Conservation (phyloP, 2,113 vertebrate species). For the Oxygymnocypris stewartii region DNA sequence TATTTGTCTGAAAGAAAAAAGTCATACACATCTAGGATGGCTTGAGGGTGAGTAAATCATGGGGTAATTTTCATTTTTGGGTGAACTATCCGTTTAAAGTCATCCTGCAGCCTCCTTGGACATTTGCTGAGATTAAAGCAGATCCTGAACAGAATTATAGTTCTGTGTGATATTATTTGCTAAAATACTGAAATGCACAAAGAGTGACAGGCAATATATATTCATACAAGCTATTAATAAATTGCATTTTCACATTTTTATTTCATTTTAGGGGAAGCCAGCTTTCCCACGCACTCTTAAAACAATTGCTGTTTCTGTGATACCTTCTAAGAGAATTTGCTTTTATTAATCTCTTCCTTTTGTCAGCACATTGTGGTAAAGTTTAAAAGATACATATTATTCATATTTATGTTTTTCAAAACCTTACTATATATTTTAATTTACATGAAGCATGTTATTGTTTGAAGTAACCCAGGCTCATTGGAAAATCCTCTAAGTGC, state of each 20-base stretch:
- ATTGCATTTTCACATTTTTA: not conserved
- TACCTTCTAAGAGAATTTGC: not conserved
- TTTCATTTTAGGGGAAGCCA: constrained; percentile 1
- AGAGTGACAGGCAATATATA: not conserved
- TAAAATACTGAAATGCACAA: not conserved
- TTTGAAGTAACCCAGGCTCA: too few relatives aligned
- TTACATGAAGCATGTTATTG: not conserved
- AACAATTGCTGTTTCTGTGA: not conserved
- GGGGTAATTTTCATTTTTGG: too few relatives aligned
- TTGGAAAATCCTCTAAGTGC: too few relatives aligned
- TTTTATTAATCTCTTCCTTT: not conserved
- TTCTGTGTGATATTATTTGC: not conserved
- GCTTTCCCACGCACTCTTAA: not conserved
- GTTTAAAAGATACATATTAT: not conserved
- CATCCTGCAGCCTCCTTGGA: not conserved
- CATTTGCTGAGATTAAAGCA: not conserved
- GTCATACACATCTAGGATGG: too few relatives aligned
- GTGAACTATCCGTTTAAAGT: too few relatives aligned
- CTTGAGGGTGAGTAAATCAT: too few relatives aligned
- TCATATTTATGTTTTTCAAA: not conserved
- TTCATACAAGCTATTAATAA: not conserved
- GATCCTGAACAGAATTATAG: not conserved
- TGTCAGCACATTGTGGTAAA: not conserved
- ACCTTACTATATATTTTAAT: not conserved
- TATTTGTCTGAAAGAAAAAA: too few relatives aligned